A percentile compares a stretch with the other conserved stretches of the same genome.
Evolutionary conservation across 2,888 invertebrate species (phyloP).

Genomic region (Stenolophus ochropezus): DNA sequence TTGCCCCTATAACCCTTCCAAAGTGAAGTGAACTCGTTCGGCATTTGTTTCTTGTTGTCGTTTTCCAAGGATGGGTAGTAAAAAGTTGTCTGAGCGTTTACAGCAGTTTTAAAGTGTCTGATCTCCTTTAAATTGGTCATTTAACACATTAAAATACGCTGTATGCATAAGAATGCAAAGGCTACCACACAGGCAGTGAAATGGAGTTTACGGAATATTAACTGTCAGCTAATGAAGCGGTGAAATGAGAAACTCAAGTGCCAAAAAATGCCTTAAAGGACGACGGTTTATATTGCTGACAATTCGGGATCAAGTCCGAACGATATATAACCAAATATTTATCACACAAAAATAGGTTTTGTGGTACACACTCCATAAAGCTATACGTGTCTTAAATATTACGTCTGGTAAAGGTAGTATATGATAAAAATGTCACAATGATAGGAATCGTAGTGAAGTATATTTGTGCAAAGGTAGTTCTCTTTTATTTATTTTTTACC

Average conservation of each 20-base stretch:
- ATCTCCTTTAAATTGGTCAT: conserved; percentile 32
- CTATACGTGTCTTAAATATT: too few relatives aligned
- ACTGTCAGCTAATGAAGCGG: not conserved
- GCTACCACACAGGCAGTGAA: not conserved
- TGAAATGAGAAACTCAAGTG: not conserved
- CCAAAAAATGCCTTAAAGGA: too few relatives aligned
- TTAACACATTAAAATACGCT: conserved; percentile 33
- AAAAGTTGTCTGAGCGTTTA: conserved; percentile 18
- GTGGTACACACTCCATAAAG: too few relatives aligned
- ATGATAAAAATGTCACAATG: too few relatives aligned
- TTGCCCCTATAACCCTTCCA: conserved; percentile 36
- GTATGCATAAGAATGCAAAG: not conserved
- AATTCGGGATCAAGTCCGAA: too few relatives aligned
- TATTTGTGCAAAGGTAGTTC: too few relatives aligned
- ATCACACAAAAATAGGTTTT: too few relatives aligned
- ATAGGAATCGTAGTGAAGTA: too few relatives aligned
- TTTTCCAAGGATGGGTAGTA: conserved; percentile 12
- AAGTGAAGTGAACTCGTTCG: conserved; percentile 30
- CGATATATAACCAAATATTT: too few relatives aligned
- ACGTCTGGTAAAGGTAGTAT: too few relatives aligned
- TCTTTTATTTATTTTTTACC: too few relatives aligned
- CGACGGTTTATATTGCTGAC: too few relatives aligned
- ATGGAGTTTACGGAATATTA: not conserved
- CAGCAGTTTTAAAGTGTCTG: conserved; percentile 8
- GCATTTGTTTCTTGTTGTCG: conserved; percentile 5